Percentiles rank a stretch among this genome's conserved stretches.
Conservation (phyloP, 2,888 invertebrate species). For the Mesoligia furuncula region DNA sequence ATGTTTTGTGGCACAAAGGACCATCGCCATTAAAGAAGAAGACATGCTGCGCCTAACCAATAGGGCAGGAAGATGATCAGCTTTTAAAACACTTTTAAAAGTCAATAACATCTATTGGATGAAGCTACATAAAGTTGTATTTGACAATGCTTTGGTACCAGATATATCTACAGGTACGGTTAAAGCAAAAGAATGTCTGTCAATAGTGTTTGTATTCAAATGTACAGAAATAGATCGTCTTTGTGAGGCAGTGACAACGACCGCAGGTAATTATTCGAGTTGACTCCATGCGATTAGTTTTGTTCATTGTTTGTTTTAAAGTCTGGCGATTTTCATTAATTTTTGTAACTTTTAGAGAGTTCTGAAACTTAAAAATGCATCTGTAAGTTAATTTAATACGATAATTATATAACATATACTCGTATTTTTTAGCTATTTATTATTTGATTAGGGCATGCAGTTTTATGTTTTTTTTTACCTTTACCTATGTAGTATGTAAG, state of each 20-base stretch:
- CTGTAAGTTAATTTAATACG: not conserved
- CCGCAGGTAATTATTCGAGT: conserved; percentile 49
- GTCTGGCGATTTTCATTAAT: not conserved
- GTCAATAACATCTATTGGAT: not conserved
- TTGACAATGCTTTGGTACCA: not conserved
- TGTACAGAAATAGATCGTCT: conserved; percentile 53
- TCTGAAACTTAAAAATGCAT: not conserved
- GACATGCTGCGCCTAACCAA: not conserved
- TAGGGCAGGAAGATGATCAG: not conserved
- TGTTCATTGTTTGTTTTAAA: conserved; percentile 43
- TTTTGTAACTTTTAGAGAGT: not conserved
- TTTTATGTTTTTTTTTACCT: too few relatives aligned
- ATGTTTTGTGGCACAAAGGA: too few relatives aligned
- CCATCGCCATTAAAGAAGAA: not conserved
- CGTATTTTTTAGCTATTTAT: too few relatives aligned
- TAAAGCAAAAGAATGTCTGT: conserved; percentile 45
- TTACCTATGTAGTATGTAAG: too few relatives aligned
- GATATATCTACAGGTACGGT: not conserved
- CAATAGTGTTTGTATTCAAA: conserved; percentile 61
- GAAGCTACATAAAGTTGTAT: not conserved
- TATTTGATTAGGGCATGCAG: too few relatives aligned
- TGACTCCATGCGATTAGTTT: conserved; percentile 22
- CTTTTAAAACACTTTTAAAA: not conserved
- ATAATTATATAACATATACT: not conserved
- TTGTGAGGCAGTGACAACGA: conserved; percentile 59